phyloP scores from a whole-genome alignment of 2,113 vertebrate genomes.

The Rhinolophus ferrumequinum region DNA sequence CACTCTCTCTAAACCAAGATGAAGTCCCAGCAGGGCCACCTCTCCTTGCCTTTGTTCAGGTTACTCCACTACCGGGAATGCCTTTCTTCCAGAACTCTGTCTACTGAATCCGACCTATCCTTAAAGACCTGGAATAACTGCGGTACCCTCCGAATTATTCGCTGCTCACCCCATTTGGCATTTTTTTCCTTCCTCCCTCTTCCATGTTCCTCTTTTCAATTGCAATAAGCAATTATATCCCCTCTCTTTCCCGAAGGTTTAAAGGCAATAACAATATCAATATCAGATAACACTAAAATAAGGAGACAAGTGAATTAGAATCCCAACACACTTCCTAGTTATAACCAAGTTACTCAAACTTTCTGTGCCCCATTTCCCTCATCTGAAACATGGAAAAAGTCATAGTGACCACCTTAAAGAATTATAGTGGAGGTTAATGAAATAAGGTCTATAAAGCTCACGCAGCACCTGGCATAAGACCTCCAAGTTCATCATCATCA shows the following conservation, averaged over 20 bases:
- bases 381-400: neutral
- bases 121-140: neutral
- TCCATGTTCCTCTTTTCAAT: neutral
- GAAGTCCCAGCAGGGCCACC: no score
- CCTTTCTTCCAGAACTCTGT: neutral
- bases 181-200: neutral
- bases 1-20: neutral
- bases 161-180: neutral
- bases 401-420: neutral
- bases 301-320: neutral
- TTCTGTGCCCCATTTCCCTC: neutral
- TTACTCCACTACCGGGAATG: neutral
- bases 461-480: neutral
- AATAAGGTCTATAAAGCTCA: neutral
- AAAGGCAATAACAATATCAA: neutral
- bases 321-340: neutral
- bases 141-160: neutral
- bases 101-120: neutral
- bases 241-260: neutral
- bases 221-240: neutral
- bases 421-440: neutral
- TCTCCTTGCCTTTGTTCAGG: neutral
- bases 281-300: neutral
- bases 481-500: neutral
- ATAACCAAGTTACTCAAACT: neutral